Base-by-base conservation (phyloP, 2,797 vertebrate genomes). In the Sebastes minor region DNA sequence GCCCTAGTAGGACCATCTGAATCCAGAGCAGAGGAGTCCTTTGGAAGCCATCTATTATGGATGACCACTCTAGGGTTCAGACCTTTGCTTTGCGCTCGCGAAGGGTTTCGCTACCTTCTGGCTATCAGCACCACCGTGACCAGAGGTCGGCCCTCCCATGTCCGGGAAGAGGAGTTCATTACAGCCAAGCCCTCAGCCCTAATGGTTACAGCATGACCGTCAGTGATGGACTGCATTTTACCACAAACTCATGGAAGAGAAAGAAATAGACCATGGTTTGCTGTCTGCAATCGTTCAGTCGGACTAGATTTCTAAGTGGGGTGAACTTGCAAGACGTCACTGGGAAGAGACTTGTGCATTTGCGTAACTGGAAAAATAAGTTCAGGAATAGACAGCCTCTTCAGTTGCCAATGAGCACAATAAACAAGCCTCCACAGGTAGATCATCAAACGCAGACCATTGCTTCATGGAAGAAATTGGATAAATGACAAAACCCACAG, bases 11-110 rank as follows among this genome's bases (percentile, higher is more conserved):
- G 59, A 81, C 79, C 86, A 72, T 73, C 84, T 90, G 87, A 86
- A 57, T 87, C 75, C 67, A 81, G 78, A 89, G 62, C 64, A 81
- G 78, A 89, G 62, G 71, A 83, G 71, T 76, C 73, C 80, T 93
- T 64, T 89, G 67, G 55, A 89, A 86, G 74, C 69, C 59, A 93
- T 93, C 62, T 88, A 90, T 94, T 91, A 94, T 93, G 83, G 61
- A 94, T 92, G 90, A 91, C 80, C 91, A 92, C 92, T 92, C 83
- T 80, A 80, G 59, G 87, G 85, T 82, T 87, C 75, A 85, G 89
- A 87, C 81, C 76, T 89, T 67, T 88, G 72, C 70, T 84, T 62
- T 83, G 55, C 67, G n/a, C 49, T 81, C 18, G 2, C 28, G 28
- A 65, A 61, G 46, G 62, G 59, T 83, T 83, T 77, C 71, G 61